Evolutionary conservation across 2,113 vertebrate genomes (phyloP).

Genomic region (Tonatia bakeri): DNA sequence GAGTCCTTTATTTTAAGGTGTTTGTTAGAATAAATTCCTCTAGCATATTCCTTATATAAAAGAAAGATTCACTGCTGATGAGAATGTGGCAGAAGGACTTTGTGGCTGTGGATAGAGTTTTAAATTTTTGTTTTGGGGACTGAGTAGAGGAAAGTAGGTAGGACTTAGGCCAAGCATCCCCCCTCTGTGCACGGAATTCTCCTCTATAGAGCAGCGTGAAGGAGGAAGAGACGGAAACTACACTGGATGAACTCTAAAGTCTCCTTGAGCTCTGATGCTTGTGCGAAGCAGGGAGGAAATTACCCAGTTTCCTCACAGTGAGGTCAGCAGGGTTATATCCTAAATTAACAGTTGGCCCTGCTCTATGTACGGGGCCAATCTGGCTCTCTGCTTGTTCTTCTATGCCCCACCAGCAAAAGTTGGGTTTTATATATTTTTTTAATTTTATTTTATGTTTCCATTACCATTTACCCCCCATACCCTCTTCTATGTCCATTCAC

Average conservation of each 20-base stretch:
- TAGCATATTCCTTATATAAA: not conserved
- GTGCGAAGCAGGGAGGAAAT: not conserved
- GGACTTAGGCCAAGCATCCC: not conserved
- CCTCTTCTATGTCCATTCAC: too few species aligned
- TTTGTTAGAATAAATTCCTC: slow-evolving; percentile 9
- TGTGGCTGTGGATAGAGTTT: not conserved
- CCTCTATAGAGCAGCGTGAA: not conserved
- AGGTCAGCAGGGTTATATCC: not conserved
- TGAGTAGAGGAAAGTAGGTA: not conserved
- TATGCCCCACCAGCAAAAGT: not conserved
- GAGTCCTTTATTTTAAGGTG: slow-evolving; percentile 23
- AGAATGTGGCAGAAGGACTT: not conserved
- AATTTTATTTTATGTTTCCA: too few species aligned
- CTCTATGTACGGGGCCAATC: accelerated
- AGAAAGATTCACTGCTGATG: not conserved
- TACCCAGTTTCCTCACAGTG: not conserved
- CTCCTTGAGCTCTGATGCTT: not conserved
- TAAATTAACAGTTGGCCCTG: not conserved
- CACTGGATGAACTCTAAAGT: not conserved
- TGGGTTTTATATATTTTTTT: not conserved
- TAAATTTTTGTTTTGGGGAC: not conserved
- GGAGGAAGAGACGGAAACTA: not conserved
- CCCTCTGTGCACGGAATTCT: not conserved
- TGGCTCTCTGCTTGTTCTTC: not conserved
- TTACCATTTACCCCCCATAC: too few species aligned